Base-by-base conservation (phyloP, 1,140 invertebrate genomes). In the Philotrypesis tridentata region DNA sequence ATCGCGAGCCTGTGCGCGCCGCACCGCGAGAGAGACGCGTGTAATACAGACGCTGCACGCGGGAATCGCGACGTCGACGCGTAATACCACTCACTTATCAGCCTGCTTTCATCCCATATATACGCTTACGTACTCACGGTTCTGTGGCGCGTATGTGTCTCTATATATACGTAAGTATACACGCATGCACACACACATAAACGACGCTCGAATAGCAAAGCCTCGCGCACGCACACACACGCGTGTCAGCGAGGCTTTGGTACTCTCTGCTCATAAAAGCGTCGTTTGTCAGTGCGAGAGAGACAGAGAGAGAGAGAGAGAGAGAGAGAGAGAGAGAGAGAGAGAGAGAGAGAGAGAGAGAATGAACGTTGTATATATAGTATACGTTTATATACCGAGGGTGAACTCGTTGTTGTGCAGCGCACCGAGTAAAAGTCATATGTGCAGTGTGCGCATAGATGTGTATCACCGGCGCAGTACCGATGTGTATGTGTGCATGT, bases 191-290 rank as follows among this genome's bases (percentile, higher is more conserved):
- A 17, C 21, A n/a, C 48, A 21, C 48, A 5, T 48, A 5, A 14
- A 21, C 1, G 14, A 55, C 2, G 12, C 63, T 17, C 27, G 61
- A 37, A 37, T 37, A 37, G 33, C 3, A 37, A 37, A 65, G 61
- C 9, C 61, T 25, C 61, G 23, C 23, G 23, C 21, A 33, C 29
- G 31, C 21, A 25, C 67, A 70, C 11, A 70, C 29, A 33, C 67
- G 31, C 12, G 63, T 27, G 29, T 14, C 27, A n/a, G 21, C n/a
- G 21, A 72, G 21, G 29, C n/a, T 7, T 21, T 14, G 33, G 33
- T 71, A n/a, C 68, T 17, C 14, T 3, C 3, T 31, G 65, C 31
- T 72, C 70, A 72, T 72, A 72, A 72, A 72, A 72, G 70, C 43
- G 37, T 72, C 21, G 70, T 72, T 72, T 37, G 9, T 3, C 3